Evolutionary conservation across 2,888 invertebrate species (phyloP).

Genomic region (Thalpophila matura): DNA sequence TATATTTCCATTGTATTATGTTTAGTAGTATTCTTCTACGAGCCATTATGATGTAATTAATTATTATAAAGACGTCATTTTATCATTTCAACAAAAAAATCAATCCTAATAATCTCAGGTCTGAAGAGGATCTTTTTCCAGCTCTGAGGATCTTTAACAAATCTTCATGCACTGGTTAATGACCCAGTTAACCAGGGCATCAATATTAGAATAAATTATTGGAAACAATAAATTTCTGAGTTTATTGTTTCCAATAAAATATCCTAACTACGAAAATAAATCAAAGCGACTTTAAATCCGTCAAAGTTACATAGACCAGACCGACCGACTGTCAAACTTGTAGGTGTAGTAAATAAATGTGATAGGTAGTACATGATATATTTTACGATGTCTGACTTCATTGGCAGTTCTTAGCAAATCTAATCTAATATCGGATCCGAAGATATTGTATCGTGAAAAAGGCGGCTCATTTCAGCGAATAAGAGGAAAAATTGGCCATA

Average conservation of each 20-base stretch:
- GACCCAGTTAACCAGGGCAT: too few species aligned
- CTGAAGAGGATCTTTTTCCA: too few species aligned
- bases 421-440: constrained; percentile 45
- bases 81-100: too few species aligned
- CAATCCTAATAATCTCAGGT: too few species aligned
- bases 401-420: constrained; percentile 42
- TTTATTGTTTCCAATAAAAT: constrained; percentile 28
- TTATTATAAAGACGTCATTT: too few species aligned
- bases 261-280: constrained; percentile 11
- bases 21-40: background rate
- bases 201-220: too few species aligned
- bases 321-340: background rate
- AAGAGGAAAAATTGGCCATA: constrained; percentile 33
- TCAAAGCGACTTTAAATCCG: constrained; percentile 11
- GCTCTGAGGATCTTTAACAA: too few species aligned
- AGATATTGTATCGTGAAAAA: constrained; percentile 28
- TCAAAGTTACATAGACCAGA: constrained; percentile 10
- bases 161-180: background rate
- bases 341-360: constrained; percentile 31
- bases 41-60: background rate
- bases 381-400: constrained; percentile 12
- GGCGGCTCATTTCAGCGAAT: constrained; percentile 24
- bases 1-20: background rate
- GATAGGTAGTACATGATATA: constrained; percentile 8
- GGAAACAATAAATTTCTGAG: too few species aligned